Evolutionary conservation across 2,797 vertebrate genomes (phyloP).

Genomic region (Anas acuta): DNA sequence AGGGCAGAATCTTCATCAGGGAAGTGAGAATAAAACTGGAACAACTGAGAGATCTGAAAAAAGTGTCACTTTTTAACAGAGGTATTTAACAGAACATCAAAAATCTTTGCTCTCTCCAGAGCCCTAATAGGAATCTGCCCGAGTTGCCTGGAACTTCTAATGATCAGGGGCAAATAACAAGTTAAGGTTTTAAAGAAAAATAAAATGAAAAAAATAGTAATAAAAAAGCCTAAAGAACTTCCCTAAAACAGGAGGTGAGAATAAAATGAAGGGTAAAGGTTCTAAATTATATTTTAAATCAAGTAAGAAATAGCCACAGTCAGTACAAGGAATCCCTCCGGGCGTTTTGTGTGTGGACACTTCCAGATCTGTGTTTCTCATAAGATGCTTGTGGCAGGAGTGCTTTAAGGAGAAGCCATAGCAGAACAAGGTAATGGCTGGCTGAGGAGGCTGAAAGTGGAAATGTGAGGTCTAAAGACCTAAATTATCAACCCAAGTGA

Average conservation of each 20-base stretch:
- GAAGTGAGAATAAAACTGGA: neutral
- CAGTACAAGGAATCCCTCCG: fast-evolving
- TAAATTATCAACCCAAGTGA: neutral
- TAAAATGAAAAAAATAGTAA: neutral
- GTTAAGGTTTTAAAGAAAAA: neutral
- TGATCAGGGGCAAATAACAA: neutral
- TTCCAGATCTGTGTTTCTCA: neutral
- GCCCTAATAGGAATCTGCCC: neutral
- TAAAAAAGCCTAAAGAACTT: neutral
- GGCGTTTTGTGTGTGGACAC: neutral
- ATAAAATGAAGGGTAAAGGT: neutral
- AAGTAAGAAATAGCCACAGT: neutral
- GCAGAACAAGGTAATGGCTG: neutral
- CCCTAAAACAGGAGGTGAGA: neutral
- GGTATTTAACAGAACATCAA: neutral
- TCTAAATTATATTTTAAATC: neutral
- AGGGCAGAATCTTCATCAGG: neutral
- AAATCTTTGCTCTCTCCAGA: neutral
- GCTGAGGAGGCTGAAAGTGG: neutral
- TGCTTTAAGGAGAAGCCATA: neutral
- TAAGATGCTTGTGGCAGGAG: neutral
- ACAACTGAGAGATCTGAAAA: neutral
- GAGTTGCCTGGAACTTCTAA: neutral
- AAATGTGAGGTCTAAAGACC: neutral
- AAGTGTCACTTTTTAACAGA: neutral